Base-by-base conservation (phyloP, 2,113 vertebrate genomes). In the Neolamprologus modestus region DNA sequence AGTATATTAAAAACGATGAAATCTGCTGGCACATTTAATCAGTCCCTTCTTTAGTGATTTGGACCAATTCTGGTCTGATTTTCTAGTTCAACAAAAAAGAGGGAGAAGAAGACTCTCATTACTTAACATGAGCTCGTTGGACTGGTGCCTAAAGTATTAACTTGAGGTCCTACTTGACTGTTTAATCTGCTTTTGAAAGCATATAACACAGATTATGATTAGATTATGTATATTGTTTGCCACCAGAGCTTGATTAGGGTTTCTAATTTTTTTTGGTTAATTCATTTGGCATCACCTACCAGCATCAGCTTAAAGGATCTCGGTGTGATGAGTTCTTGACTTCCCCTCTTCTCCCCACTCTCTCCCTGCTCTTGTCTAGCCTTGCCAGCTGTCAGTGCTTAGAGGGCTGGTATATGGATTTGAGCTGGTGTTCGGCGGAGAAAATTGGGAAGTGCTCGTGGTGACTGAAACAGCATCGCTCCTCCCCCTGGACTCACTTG, bases 291-390 rank as follows among this genome's bases (percentile, higher is more conserved):
- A 83, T 84, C 85, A 83, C 84, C 71, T 66, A 66, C 82, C 87
- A 87, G 79, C 87, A 85, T 91, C 68, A 78, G 63, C 90, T 93
- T 91, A 84, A 91, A 91, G 81, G 92, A 94, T 92, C 80, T 88
- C 37, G 5, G 50, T 88, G 91, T 81, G 85, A 84, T 82, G 83
- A 87, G 89, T 85, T 90, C 88, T 89, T 92, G 92, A 94, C 91
- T 92, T 93, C 92, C 83, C 59, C 88, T 88, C 81, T 82, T 88
- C 40, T 26, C 84, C 82, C 80, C 26, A n/a, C 61, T 81, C 33
- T 50, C 55, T 87, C 82, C 63, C 68, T 81, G 31, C 71, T 82
- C 37, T 88, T 35, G 82, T 88, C 55, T 53, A 76, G 83, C 80
- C 88, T 52, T 86, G 82, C 89, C 92, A 93, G 88, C 86, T 92